Conservation (phyloP, 2,113 vertebrate species). For the Chionodraco myersi region DNA sequence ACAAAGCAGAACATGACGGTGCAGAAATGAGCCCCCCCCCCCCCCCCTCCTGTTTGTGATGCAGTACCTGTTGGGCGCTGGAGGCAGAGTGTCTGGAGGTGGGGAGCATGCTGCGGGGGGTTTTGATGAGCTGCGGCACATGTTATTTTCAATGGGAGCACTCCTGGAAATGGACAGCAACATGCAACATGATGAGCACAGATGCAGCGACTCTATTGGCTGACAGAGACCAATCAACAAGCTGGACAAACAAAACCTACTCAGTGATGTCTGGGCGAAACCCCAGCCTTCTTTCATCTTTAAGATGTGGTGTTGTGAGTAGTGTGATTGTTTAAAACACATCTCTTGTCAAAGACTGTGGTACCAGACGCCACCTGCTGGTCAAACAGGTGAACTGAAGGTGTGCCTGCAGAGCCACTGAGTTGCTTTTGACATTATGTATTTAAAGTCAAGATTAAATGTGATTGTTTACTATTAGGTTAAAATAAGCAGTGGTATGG, state of each 20-base stretch:
- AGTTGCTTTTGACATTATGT: neutral
- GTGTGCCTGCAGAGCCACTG: neutral
- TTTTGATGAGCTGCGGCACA: constrained; percentile 63
- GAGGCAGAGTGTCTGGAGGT: constrained; percentile 60
- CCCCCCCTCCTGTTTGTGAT: constrained; percentile 54
- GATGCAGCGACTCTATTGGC: constrained; percentile 52
- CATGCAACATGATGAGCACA: constrained; percentile 63
- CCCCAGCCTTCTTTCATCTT: neutral
- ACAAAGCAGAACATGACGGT: constrained; percentile 61
- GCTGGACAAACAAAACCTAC: neutral
- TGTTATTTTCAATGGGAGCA: constrained; percentile 62
- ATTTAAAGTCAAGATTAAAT: accelerated
- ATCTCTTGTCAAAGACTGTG: neutral
- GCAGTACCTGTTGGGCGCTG: constrained; percentile 77
- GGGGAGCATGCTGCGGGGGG: constrained; percentile 55
- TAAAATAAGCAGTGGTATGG: neutral
- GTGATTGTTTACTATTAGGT: neutral
- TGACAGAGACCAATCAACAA: constrained; percentile 58
- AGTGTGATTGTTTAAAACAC: constrained; percentile 9
- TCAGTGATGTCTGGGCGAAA: constrained; percentile 1
- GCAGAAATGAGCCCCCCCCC: constrained; percentile 46
- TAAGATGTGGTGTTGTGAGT: constrained; percentile 6
- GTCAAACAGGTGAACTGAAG: constrained; percentile 31
- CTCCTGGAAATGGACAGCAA: constrained; percentile 75
- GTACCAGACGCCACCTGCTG: constrained; percentile 66